Evolutionary conservation across 2,113 vertebrate species (phyloP).

Genomic region (Ophthalmolycus amberensis): DNA sequence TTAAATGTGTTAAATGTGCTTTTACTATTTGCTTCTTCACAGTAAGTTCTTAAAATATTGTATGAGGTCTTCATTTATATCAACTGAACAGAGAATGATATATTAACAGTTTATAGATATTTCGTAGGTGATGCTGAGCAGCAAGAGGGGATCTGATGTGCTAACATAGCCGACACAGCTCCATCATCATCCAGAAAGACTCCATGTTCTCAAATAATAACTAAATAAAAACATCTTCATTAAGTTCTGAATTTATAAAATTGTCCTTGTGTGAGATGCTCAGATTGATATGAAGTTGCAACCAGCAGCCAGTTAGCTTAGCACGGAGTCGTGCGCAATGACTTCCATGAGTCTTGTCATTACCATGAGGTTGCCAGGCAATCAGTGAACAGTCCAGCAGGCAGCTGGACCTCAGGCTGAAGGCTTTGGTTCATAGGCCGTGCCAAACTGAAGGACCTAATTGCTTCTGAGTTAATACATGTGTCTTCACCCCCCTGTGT

Average conservation of each 20-base stretch:
- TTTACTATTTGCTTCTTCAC: too few relatives aligned
- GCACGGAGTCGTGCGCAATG: too few relatives aligned
- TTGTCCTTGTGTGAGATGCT: too few relatives aligned
- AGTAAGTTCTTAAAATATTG: neutral
- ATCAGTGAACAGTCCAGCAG: neutral
- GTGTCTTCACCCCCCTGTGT: neutral
- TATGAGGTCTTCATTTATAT: neutral
- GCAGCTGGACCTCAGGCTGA: too few relatives aligned
- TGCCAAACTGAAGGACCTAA: neutral
- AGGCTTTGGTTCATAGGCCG: neutral
- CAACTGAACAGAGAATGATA: neutral
- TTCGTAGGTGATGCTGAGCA: neutral
- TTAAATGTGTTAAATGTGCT: neutral
- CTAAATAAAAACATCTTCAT: too few relatives aligned
- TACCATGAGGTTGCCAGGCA: too few relatives aligned
- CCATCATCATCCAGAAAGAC: too few relatives aligned
- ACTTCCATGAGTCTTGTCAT: too few relatives aligned
- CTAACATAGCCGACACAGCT: neutral
- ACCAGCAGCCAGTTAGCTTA: too few relatives aligned
- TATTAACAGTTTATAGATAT: neutral
- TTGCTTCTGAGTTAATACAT: neutral
- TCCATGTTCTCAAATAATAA: too few relatives aligned
- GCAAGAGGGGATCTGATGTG: neutral
- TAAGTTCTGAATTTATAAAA: too few relatives aligned
- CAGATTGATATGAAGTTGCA: too few relatives aligned